Evolutionary conservation across 2,113 vertebrate species (phyloP), one percentile per base, ranked within the genome.

Genomic region (Phalacrocorax brasilianus): DNA sequence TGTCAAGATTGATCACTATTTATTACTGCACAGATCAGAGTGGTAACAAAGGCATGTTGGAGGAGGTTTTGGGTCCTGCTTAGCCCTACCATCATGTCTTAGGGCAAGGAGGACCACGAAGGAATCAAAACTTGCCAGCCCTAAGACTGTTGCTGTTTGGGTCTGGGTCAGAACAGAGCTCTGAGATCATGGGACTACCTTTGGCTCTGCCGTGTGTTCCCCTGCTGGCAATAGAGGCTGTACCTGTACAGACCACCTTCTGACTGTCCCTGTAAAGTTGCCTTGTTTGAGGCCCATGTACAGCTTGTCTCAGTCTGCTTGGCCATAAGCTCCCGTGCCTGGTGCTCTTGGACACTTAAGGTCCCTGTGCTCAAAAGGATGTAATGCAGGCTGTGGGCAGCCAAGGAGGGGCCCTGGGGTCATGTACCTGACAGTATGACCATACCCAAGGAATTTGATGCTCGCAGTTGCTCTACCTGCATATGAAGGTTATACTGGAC

Each of bases 1-100:
- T 92, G 84, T 96, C 78, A 73, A 88, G 81, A 91, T 24, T 89
- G 63, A 96, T 96, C 77, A n/a, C 84, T 88, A 66, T 89, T 91
- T 96, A 94, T 95, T 89, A 91, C 62, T 55, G 42, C 81, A 73
- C 49, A 73, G 66, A 89, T 72, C 50, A 45, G 38, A 79, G 21
- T 44, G 65, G 35, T 40, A 66, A 68, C 33, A 56, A 44, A 71
- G 74, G 27, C 27, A 35, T 33, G 9, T 10, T 91, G 74, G 66
- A 85, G 58, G 50, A 90, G n/a, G 8, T 44, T 80, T 90, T 55
- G 72, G 17, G 71, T 77, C 47, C 72, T 84, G 30, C 61, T 83
- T 53, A 52, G 45, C 35, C 28, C 20, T 76, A 24, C 26, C 12
- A 14, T 59, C 52, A 16, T 47, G 38, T 26, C 44, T 87, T 88